Evolutionary conservation across 2,797 vertebrate genomes (phyloP).

Genomic region (Danio albolineatus): DNA sequence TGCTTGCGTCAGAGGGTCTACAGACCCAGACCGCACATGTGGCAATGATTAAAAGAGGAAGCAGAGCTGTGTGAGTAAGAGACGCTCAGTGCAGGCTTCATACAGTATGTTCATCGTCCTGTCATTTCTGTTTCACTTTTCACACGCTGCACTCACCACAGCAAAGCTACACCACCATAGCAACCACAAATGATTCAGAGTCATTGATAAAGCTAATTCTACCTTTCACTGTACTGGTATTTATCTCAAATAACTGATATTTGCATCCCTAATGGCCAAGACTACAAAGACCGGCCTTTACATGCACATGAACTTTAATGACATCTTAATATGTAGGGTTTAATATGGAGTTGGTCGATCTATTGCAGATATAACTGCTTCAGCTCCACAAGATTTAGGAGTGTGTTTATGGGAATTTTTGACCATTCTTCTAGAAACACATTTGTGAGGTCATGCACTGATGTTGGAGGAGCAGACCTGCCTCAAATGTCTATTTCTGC

Average conservation of each 20-base stretch:
- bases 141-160: background rate
- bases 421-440: too few species aligned
- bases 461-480: too few species aligned
- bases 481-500: too few species aligned
- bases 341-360: too few species aligned
- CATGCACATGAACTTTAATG: too few species aligned
- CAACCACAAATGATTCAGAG: constrained; percentile 15
- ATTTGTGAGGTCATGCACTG: too few species aligned
- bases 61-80: constrained; percentile 51
- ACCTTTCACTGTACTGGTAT: constrained; percentile 2
- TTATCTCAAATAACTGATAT: background rate
- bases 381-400: too few species aligned
- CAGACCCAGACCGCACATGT: constrained; percentile 52
- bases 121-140: background rate
- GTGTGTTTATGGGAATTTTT: too few species aligned
- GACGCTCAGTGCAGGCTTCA: background rate
- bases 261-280: too few species aligned
- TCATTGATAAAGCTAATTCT: background rate
- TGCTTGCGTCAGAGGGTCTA: constrained; percentile 58
- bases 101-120: background rate
- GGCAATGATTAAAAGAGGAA: constrained; percentile 48
- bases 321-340: too few species aligned
- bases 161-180: background rate
- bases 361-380: too few species aligned
- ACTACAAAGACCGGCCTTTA: too few species aligned